Evolutionary conservation across 1,140 invertebrate genomes (phyloP), one percentile per base, ranked within the genome.

Genomic region (Tachypleus tridentatus): DNA sequence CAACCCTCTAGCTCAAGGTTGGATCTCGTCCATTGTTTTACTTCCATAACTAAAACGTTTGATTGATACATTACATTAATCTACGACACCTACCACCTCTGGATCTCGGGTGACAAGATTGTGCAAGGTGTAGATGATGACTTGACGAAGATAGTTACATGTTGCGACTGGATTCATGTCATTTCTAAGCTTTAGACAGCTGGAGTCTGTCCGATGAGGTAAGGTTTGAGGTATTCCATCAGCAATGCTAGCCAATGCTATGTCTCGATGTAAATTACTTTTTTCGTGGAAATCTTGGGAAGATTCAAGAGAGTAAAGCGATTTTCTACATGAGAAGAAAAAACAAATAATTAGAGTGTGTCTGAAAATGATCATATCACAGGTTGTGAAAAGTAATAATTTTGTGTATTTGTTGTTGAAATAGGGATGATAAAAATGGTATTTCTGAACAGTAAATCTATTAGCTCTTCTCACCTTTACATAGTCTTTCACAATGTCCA

Each of bases 81-180:
- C 29, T 29, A 29, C 4, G 51, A 60, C 10, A 57, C 53, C n/a
- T 54, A 54, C 53, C 51, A 64, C 50, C 57, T 65, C 51, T 5
- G 70, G 65, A 56, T 67, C 50, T 4, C 48, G 9, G 4, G n/a
- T 10, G 47, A 63, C 49, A 48, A 71, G 9, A 49, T 62, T 60
- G 49, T 52, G n/a, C 57, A 72, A 51, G 57, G 70, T 60, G 57
- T 70, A 72, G 63, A 72, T 65, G 65, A 62, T 57, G 5, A 65
- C 57, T 48, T 58, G 49, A 50, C 65, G 70, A 50, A 68, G 50
- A 58, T 67, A 58, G 50, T 63, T 69, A 54, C 8, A 8, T 9
- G 8, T n/a, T 54, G n/a, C 53, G 8, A n/a, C 8, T 8, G 53
- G 8, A 8, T n/a, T 9, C 3, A n/a, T 9, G 1, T 54, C 53